Percentiles rank a stretch among this genome's conserved stretches.
These are phyloP conservation scores for Nephrotoma appendiculata DNA, from an alignment of 2,888 invertebrate species.

Conservation along the genomic window DNA sequence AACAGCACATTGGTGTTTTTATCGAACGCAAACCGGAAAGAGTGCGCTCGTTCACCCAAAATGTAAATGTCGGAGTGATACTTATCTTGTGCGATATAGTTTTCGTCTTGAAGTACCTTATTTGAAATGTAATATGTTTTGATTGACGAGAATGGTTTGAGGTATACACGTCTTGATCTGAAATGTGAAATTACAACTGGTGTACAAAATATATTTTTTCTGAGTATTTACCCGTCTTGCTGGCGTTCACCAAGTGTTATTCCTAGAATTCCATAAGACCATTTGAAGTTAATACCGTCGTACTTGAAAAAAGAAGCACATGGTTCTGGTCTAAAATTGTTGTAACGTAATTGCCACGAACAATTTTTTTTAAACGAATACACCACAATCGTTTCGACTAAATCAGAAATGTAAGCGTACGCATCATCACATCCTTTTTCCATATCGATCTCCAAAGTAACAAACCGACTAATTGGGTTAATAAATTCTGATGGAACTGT, in stretches of 20 bases:
- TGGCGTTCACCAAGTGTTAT: background rate
- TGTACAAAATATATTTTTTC: background rate
- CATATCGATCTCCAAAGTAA: background rate
- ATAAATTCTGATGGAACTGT: constrained; percentile 40
- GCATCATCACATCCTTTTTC: background rate
- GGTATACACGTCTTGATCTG: background rate
- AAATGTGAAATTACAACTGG: background rate
- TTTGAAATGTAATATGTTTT: background rate
- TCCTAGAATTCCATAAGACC: background rate
- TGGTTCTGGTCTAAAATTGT: background rate
- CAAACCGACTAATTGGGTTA: background rate
- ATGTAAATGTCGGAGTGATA: background rate
- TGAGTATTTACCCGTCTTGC: background rate
- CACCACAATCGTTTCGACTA: background rate
- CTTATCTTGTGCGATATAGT: background rate
- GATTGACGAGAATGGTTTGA: background rate
- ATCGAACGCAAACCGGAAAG: background rate
- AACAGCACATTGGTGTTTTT: background rate
- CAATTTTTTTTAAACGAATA: background rate
- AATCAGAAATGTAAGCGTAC: background rate
- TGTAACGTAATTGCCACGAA: background rate
- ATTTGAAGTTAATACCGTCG: background rate
- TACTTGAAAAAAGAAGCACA: background rate
- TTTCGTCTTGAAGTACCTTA: background rate
- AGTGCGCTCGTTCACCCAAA: background rate